Evolutionary conservation across 1,140 invertebrate species (phyloP), one percentile per base, ranked within the genome.

Genomic region (Piezodorus guildinii): DNA sequence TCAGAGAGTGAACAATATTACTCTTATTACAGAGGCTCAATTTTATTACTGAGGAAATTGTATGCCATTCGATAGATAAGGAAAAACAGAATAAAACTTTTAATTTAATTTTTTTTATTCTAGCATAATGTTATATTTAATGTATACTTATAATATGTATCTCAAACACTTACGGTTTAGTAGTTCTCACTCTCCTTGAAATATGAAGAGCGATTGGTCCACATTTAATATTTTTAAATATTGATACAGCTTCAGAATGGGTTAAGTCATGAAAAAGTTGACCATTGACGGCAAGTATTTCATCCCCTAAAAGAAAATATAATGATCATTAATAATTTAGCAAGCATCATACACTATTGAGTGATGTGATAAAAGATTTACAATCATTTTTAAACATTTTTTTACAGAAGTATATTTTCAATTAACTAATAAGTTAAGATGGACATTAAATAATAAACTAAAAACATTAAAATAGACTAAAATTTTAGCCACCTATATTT

Each of bases 281-380:
- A 23, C 90, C 90, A 76, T 94, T 94, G 21, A 96, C 83, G 51
- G 87, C 85, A 62, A 94, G 76, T 68, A 95, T 88, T 77, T 94
- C 91, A 75, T 95, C 91, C 25, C 88, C 88, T 90, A 75, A 10
- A 46, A 79, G 46, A 49, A 49, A 6, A 49, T n/a, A 49, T 21
- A 77, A 68, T 58, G 2, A 58, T 9, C 49, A 52, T 19, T 52
- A 52, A 21, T 21, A 3, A 8, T 52, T 2, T 52, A 8, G 23
- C 14, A 16, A 21, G n/a, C 9, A 52, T 21, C 6, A 15, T 49
- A 15, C 17, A 52, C 5, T 6, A 10, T 52, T 52, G 3, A 25
- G 12, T 39, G 34, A 39, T 39, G 34, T 10, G 6, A 39, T 39
- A 39, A 52, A 52, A 52, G 5, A 1, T 10, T 19, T 8, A 52